phyloP scores from a whole-genome alignment of 2,113 vertebrate genomes.

The Sebastes schlegelii region DNA sequence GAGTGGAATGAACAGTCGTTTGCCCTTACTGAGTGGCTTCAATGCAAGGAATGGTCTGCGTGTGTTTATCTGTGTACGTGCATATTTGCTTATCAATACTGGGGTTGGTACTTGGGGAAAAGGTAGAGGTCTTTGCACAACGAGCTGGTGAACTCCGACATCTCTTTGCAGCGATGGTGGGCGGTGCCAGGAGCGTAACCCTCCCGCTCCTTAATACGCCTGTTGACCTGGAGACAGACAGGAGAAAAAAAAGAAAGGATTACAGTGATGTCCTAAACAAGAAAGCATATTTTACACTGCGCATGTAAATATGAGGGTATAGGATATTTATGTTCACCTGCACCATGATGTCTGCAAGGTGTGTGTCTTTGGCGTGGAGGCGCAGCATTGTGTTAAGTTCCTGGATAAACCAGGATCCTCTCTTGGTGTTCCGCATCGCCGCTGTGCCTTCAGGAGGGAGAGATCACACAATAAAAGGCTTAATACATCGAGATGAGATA shows the following conservation, averaged over 20 bases:
- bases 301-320: neutral
- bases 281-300: neutral
- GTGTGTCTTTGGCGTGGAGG: constrained; percentile 88
- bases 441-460: constrained; percentile 87
- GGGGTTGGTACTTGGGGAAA: constrained; percentile 90
- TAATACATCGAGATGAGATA: constrained; percentile 21
- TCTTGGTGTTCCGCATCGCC: constrained; percentile 96
- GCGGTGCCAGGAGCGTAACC: constrained; percentile 94
- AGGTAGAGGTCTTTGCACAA: constrained; percentile 94
- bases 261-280: neutral
- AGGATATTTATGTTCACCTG: constrained; percentile 83
- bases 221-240: constrained; percentile 87
- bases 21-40: constrained; percentile 21
- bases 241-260: too few relatives aligned
- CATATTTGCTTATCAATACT: constrained; percentile 67
- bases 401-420: constrained; percentile 96
- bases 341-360: constrained; percentile 95
- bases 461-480: constrained; percentile 14
- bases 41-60: constrained; percentile 56
- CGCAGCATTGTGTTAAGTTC: constrained; percentile 90
- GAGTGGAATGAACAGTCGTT: constrained; percentile 24
- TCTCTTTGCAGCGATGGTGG: constrained; percentile 98
- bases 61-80: constrained; percentile 33
- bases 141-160: constrained; percentile 97
- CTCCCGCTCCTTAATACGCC: constrained; percentile 92